Evolutionary conservation across 1,140 invertebrate species (phyloP), one percentile per base, ranked within the genome.

Genomic region (Hirudo medicinalis): DNA sequence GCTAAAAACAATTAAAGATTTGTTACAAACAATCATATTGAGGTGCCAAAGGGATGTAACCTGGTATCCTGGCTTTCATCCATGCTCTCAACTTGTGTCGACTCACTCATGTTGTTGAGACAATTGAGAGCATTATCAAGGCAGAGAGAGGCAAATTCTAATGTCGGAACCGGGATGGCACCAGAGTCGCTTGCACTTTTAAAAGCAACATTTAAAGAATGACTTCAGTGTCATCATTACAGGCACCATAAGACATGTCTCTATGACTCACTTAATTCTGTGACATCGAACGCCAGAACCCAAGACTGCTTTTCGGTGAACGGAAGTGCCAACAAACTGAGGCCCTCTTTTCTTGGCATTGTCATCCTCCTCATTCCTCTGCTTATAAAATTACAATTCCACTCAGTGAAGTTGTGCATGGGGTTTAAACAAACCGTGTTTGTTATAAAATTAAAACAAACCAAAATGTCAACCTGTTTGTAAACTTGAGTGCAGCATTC

Each of bases 61-160:
- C 57, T 25, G 22, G 11, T 63, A 13, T 32, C 57, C 15, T 63
- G 22, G 8, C 29, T 2, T 19, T 63, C 57, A 13, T 63, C 57
- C 19, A 13, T 20, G 2, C 29, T 32, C 29, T 63, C 57, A 20
- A 63, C 19, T 53, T 25, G 49, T 19, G 20, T 49, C 13, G n/a
- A 53, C 25, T 70, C 53, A n/a, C 20, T 53, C 29, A 49, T 6
- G 9, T 25, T 53, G 49, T 70, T 53, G 69, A 70, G 69, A 54
- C 69, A 70, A n/a, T 20, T 20, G 5, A 90, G 80, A 20, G 92
- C 91, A 84, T 94, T 96, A 75, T 89, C 87, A 60, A 96, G 78
- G 81, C 92, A 95, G 9, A 94, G 78, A 17, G 88, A 87, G 17
- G 89, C 91, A 85, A 95, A 96, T 81, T 94, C 90, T 66, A 96